Base-by-base conservation (phyloP, 1,140 invertebrate species). In the Caenorhabditis remanei region DNA sequence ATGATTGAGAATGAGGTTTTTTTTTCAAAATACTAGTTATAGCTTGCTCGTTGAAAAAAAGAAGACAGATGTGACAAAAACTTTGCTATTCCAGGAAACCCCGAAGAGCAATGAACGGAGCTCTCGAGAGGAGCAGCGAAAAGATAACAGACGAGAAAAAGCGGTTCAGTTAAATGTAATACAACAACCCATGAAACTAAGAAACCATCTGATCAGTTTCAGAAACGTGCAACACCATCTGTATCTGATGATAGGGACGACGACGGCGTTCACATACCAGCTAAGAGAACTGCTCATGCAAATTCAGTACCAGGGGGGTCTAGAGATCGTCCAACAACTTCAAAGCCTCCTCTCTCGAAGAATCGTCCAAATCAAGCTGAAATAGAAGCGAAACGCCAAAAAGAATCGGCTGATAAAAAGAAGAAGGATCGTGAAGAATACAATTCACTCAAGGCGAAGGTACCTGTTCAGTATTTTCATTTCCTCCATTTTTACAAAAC, bases 251-350 rank as follows among this genome's bases (percentile, higher is more conserved):
- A 46, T 13, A 50, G 4, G 21, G 61, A 63, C 11, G 61, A 63
- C 24, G 41, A 79, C 11, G 71, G 71, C 1, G 71, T 50, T 5
- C 71, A 79, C 24, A n/a, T 79, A 13, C 71, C 71, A 24, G 71
- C 71, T 9, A 79, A 79, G 53, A 50, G 71, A 79, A 79, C 53
- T 19, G 71, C 71, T 1, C 71, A 79, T 41, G 13, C 43, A 6
- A 79, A 53, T 13, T 79, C 71, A 11, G 71, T 79, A 21, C 71
- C 71, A 6, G 46, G 46, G 5, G 46, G 46, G 13, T 79, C 71
- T 13, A 79, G 40, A 79, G 7, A 16, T 50, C 43, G 46, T n/a
- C 71, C 43, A 53, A n/a, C 14, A 11, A 7, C 65, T 19, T 46
- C 14, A 2, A 43, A n/a, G 0, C 9, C 46, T 19, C 16, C 19